Evolutionary conservation across 2,888 invertebrate species (phyloP).

Genomic region (Blastobasis adustella): DNA sequence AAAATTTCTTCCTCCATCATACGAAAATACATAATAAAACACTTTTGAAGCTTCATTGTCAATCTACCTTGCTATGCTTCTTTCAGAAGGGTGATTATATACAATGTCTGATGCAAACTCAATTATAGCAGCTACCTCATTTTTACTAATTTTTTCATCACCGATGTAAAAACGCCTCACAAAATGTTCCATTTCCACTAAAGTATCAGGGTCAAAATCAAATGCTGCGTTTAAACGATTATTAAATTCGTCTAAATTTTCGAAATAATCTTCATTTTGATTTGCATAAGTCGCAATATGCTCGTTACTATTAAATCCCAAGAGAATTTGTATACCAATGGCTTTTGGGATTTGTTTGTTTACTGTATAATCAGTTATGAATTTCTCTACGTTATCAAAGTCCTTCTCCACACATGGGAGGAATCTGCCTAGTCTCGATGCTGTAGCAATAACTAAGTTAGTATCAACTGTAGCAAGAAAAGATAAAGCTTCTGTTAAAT

Average conservation of each 20-base stretch:
- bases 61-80: conserved; percentile 17
- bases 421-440: conserved; percentile 15
- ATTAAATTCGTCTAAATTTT: conserved; percentile 20
- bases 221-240: conserved; percentile 11
- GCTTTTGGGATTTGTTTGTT: conserved; percentile 28
- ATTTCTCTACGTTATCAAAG: conserved; percentile 31
- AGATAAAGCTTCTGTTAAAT: conserved; percentile 27
- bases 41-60: conserved; percentile 14
- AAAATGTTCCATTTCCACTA: conserved; percentile 15
- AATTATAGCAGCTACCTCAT: conserved; percentile 10
- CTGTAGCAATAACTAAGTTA: conserved; percentile 23
- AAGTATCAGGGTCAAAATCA: conserved; percentile 5
- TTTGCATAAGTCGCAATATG: conserved; percentile 12
- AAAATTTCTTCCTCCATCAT: conserved; percentile 24
- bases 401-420: conserved; percentile 40
- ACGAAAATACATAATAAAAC: conserved; percentile 28
- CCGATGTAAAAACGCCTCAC: conserved; percentile 23
- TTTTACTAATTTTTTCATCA: conserved; percentile 14
- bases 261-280: conserved; percentile 17
- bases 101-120: conserved; percentile 21
- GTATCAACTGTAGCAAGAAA: conserved; percentile 23
- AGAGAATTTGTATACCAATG: conserved; percentile 28
- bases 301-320: conserved; percentile 43
- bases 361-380: conserved; percentile 32
- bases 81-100: conserved; percentile 18